Evolutionary conservation across 2,797 vertebrate genomes (phyloP).

Genomic region (Hydrophis major): DNA sequence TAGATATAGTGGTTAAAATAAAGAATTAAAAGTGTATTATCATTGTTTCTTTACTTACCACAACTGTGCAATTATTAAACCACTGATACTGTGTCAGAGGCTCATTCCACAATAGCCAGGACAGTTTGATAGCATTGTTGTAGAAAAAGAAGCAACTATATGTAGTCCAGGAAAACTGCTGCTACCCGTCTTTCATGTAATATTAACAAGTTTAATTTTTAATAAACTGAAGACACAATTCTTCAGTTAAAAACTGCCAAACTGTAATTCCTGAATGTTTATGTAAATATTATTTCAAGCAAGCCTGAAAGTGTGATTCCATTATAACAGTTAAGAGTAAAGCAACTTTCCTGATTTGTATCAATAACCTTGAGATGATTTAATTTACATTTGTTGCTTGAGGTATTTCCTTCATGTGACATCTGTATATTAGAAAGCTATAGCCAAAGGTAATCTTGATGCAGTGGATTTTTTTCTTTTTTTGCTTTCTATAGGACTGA

Average conservation of each 20-base stretch:
- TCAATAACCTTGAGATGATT: conserved; percentile 49
- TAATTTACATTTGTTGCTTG: conserved; percentile 59
- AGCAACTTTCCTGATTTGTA: conserved; percentile 49
- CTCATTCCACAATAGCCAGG: background rate
- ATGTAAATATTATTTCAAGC: conserved; percentile 83
- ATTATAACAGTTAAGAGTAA: conserved; percentile 46
- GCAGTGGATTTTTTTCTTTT: conserved; percentile 39
- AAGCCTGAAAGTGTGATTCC: conserved; percentile 81
- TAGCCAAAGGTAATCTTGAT: conserved; percentile 71
- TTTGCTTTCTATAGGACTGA: conserved; percentile 68
- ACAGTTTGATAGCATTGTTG: background rate
- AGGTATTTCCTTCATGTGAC: conserved; percentile 56
- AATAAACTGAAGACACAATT: conserved; percentile 71
- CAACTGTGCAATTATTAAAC: conserved; percentile 2
- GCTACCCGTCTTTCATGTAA: conserved; percentile 79
- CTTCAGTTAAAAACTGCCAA: conserved; percentile 74
- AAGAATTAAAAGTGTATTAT: background rate
- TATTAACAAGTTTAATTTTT: conserved; percentile 65
- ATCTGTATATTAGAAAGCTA: conserved; percentile 66
- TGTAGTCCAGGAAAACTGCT: conserved; percentile 65
- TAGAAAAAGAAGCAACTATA: conserved; percentile 9
- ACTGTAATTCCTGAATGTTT: conserved; percentile 72
- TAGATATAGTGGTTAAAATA: background rate
- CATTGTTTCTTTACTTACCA: background rate
- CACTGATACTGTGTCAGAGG: background rate